Conservation (phyloP, 2,113 vertebrate species). For the Rhizomys pruinosus region DNA sequence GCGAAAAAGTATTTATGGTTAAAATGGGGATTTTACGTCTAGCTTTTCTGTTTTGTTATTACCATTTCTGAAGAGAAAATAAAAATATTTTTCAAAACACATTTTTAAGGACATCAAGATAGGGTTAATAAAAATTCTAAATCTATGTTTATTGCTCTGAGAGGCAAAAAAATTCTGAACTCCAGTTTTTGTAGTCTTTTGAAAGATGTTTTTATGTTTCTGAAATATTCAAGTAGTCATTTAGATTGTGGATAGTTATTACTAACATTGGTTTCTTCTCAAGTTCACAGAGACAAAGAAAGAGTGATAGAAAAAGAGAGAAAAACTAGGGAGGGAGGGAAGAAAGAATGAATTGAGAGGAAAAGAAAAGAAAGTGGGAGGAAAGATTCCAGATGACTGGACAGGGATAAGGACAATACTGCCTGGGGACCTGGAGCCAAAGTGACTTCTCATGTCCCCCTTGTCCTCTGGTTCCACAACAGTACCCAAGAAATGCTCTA, state of each 20-base stretch:
- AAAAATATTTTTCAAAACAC: background rate
- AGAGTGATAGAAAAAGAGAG: background rate
- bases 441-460: constrained; percentile 34
- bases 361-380: too few relatives aligned
- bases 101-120: background rate
- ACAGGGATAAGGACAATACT: background rate
- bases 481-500: constrained; percentile 73
- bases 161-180: constrained; percentile 38
- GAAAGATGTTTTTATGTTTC: constrained; percentile 41
- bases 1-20: constrained; percentile 1
- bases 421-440: background rate
- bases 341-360: too few relatives aligned
- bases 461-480: constrained; percentile 32
- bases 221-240: constrained; percentile 14
- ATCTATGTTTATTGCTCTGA: background rate
- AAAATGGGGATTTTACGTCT: background rate
- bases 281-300: background rate
- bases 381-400: background rate
- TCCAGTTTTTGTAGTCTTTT: constrained; percentile 31
- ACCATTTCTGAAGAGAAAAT: background rate
- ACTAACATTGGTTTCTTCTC: constrained; percentile 25
- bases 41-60: background rate
- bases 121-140: constrained; percentile 18
- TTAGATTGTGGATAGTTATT: background rate
- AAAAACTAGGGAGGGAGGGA: background rate